Evolutionary conservation across 2,888 invertebrate species (phyloP), one percentile per base, ranked within the genome.

Genomic region (Acrobeloides nanus): DNA sequence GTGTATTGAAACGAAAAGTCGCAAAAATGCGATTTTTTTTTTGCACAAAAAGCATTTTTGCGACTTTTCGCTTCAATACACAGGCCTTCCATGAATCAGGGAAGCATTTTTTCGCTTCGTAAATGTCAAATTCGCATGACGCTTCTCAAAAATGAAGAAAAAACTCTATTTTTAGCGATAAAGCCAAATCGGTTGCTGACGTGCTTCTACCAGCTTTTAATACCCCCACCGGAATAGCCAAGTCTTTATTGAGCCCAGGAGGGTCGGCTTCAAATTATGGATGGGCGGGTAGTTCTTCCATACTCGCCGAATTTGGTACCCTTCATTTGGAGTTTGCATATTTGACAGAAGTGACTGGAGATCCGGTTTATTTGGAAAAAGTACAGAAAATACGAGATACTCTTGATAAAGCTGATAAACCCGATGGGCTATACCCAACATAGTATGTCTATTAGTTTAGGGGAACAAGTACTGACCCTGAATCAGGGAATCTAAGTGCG

Each of bases 251-350:
- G 75, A 92, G 93, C 76, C 40, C 52, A 31, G n/a, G n/a, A n/a
- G n/a, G n/a, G n/a, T n/a, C n/a, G n/a, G 85, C 87, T 73, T 86
- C 87, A 73, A 95, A 95, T 76, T 95, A 90, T 78, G 88, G 85
- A 46, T 97, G 95, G 95, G 93, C 93, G 1, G 88, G 87, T 29
- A 87, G 89, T 5, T 85, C 86, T 73, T 79, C 80, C 21, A 95
- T 97, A 64, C 81, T 97, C 5, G 88, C 95, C 0, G 97, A 97
- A 77, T 85, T 95, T 70, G 97, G 97, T 38, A 90, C 92, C 1
- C 80, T 97, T 52, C 92, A 95, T 76, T 79, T 97, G 68, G 97
- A 97, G 79, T 93, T 93, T 77, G 81, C 84, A 6, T 97, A 95
- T 77, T 81, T 99, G 55, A 87, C 89, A 67, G 87, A 92, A 75